A percentile compares a stretch with the other conserved stretches of the same genome.
Evolutionary conservation across 2,888 invertebrate genomes (phyloP).

Genomic region (Phengaris arion): DNA sequence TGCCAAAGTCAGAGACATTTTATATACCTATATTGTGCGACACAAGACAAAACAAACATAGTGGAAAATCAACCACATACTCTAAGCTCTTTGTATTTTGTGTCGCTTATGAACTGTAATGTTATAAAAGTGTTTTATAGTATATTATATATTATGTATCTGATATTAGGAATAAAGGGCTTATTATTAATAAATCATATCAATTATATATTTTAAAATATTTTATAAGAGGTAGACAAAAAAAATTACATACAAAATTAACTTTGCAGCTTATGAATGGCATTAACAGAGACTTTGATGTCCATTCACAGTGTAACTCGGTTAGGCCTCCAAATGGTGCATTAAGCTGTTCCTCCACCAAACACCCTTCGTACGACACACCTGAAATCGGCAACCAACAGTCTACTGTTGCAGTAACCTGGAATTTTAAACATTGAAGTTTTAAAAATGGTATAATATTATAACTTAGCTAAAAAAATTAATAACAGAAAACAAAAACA

Average conservation of each 20-base stretch:
- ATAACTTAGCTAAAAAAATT: no score
- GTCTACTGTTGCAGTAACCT: conserved; percentile 58
- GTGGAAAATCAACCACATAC: no score
- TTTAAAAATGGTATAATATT: neutral
- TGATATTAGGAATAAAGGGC: no score
- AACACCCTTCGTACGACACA: conserved; percentile 59
- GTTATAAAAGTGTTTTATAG: no score
- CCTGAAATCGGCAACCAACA: conserved; percentile 66
- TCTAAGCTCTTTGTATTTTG: no score
- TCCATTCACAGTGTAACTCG: conserved; percentile 67
- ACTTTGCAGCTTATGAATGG: conserved; percentile 72
- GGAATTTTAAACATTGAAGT: conserved; percentile 31
- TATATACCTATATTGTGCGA: no score
- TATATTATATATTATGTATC: no score
- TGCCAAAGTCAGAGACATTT: no score
- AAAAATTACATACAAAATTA: conserved; percentile 62
- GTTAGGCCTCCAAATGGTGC: conserved; percentile 67
- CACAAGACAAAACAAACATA: no score
- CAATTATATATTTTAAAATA: neutral
- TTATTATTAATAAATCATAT: no score
- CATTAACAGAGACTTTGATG: conserved; percentile 57
- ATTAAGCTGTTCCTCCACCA: conserved; percentile 62
- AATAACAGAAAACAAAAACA: no score
- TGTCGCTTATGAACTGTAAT: no score
- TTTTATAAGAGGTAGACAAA: neutral